phyloP scores from a whole-genome alignment of 2,113 vertebrate species.

The Phrynocephalus versicolor region DNA sequence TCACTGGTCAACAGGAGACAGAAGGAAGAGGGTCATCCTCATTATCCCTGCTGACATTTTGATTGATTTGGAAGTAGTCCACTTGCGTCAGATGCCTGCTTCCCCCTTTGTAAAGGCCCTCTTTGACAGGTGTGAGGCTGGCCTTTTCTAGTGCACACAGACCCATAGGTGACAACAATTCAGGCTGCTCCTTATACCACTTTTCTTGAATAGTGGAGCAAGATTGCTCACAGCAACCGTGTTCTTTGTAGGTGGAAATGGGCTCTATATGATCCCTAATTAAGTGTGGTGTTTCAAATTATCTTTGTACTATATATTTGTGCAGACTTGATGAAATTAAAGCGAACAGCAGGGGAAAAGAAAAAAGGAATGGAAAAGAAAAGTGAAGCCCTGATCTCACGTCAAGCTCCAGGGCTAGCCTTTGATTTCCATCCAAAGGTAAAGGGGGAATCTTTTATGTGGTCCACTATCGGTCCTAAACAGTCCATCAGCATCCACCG shows the following conservation, averaged over 20 bases:
- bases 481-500: neutral
- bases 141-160: neutral
- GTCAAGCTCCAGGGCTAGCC: constrained; percentile 82
- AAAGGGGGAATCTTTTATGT: constrained; percentile 13
- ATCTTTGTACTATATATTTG: constrained; percentile 8
- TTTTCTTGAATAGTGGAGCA: neutral
- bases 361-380: constrained; percentile 66
- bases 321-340: constrained; percentile 86
- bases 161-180: neutral
- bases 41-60: neutral
- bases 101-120: neutral
- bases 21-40: neutral
- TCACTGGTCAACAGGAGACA: neutral
- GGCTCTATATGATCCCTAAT: neutral
- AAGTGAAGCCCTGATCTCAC: constrained; percentile 72
- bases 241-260: too few species aligned
- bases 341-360: constrained; percentile 51
- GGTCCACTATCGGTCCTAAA: neutral
- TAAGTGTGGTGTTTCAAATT: neutral
- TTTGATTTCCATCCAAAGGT: constrained; percentile 90
- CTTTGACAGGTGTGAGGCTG: neutral
- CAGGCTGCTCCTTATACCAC: neutral
- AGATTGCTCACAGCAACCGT: neutral
- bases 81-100: neutral
- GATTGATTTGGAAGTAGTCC: neutral